Base-by-base conservation (phyloP, 2,888 invertebrate species). In the Euplexia lucipara region DNA sequence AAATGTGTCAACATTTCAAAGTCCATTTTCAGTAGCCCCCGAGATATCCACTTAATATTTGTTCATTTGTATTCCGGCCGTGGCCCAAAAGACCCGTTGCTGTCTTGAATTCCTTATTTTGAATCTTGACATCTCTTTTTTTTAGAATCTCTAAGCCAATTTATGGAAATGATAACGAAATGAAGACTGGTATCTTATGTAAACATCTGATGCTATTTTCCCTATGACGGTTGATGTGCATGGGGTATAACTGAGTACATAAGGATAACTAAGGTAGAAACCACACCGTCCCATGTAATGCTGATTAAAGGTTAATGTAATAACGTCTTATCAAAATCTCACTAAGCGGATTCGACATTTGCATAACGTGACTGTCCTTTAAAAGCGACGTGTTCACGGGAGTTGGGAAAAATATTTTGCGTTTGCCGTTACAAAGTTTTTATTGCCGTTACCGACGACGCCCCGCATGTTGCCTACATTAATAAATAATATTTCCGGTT, bases 21-120 rank as follows among this genome's bases (percentile, higher is more conserved):
- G 86, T 86, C 87, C 85, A 86, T 89, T 89, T 86, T 51, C 69
- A 54, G 81, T 81, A 86, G 86, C 84, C 86, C 84, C 78, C 79
- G 78, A 79, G 86, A 86, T 86, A 81, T 83, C 76, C 83, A 88
- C 87, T 88, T 87, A 89, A 88, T 87, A 86, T 88, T 84, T 84
- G 84, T 88, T 88, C 89, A 92, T 92, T 86, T 90, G 88, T 91
- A 92, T 92, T 91, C 91, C 75, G 78, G 60, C 65, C 79, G 82
- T 81, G 80, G 68, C 60, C 80, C 68, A 77, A 78, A 82, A 79
- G 82, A 84, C 83, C 83, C 82, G 75, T 70, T 81, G 86, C 86
- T 85, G 86, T 83, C 83, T 85, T 85, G 89, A 90, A 90, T 91
- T 89, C 84, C 83, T 90, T 90, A 90, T 88, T 86, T 80, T 81